A percentile compares a stretch with the other conserved stretches of the same genome.
Evolutionary conservation across 2,797 vertebrate species (phyloP).

Genomic region (Ceryle rudis): DNA sequence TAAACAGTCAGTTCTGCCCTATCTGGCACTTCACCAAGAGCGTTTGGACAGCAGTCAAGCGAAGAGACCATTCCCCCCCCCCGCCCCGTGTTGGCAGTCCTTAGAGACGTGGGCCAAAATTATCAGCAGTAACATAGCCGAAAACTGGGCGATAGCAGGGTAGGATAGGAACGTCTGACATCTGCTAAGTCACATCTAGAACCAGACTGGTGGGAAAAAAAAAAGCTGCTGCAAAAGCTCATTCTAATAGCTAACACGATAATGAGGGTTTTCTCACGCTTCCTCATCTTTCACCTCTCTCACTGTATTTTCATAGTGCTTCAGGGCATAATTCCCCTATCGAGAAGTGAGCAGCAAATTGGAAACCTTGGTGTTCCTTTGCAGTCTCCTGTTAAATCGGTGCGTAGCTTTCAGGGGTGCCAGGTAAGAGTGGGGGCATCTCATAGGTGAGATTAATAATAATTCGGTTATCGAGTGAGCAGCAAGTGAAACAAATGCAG

Average conservation of each 20-base stretch:
- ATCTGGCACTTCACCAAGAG: neutral
- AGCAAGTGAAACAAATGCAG: neutral
- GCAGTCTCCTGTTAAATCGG: neutral
- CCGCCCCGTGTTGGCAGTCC: neutral
- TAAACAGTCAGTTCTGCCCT: neutral
- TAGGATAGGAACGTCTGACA: neutral
- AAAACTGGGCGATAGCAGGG: neutral
- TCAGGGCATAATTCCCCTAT: neutral
- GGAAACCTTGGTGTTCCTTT: neutral
- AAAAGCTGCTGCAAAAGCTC: neutral
- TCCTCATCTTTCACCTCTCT: constrained; percentile 19
- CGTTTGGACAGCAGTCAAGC: neutral
- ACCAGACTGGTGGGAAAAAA: neutral
- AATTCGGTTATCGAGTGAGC: neutral
- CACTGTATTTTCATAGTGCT: neutral
- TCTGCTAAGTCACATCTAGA: neutral
- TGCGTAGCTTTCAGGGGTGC: neutral
- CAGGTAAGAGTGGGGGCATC: neutral
- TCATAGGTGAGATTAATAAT: neutral
- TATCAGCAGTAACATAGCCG: neutral
- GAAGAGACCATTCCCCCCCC: neutral
- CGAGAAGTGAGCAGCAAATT: neutral
- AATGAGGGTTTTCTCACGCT: neutral
- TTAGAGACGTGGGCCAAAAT: neutral
- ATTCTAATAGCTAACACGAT: neutral